Conservation (phyloP, 53 echinoderm and acorn worm genomes). For the Apostichopus leukothele region DNA sequence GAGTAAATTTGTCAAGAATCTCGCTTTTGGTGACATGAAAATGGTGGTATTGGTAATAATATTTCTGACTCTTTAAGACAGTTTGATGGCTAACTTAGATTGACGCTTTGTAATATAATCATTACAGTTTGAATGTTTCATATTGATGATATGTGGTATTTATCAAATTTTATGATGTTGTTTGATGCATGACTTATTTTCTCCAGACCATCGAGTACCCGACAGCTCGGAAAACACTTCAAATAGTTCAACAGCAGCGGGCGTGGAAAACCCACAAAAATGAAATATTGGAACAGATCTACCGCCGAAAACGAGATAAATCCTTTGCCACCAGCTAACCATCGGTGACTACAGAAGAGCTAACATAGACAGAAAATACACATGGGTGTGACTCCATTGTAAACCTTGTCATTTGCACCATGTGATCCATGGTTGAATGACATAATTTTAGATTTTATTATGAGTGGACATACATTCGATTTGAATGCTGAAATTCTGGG, state of each 20-base stretch:
- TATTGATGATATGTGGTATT: neutral
- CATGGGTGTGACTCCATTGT: too few species aligned
- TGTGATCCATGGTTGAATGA: too few species aligned
- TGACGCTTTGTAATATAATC: neutral
- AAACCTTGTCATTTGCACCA: too few species aligned
- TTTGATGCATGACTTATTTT: neutral
- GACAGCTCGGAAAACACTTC: conserved; percentile 63
- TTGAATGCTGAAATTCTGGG: too few species aligned
- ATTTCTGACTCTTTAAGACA: neutral
- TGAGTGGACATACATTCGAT: too few species aligned
- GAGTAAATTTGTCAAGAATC: too few species aligned
- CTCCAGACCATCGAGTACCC: conserved; percentile 83
- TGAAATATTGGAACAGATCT: conserved; percentile 58
- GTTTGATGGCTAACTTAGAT: neutral
- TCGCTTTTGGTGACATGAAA: too few species aligned
- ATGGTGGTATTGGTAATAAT: neutral
- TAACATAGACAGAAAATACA: too few species aligned
- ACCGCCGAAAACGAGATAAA: conserved; percentile 47
- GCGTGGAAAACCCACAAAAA: conserved; percentile 80
- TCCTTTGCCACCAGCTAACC: neutral
- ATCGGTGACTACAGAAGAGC: neutral
- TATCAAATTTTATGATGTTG: neutral
- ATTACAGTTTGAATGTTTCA: neutral
- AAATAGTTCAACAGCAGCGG: conserved; percentile 69
- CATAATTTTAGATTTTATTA: too few species aligned